A percentile compares a stretch with the other conserved stretches of the same genome.
Conservation (phyloP, 1,140 invertebrate species). For the Ceratina calcarata region DNA sequence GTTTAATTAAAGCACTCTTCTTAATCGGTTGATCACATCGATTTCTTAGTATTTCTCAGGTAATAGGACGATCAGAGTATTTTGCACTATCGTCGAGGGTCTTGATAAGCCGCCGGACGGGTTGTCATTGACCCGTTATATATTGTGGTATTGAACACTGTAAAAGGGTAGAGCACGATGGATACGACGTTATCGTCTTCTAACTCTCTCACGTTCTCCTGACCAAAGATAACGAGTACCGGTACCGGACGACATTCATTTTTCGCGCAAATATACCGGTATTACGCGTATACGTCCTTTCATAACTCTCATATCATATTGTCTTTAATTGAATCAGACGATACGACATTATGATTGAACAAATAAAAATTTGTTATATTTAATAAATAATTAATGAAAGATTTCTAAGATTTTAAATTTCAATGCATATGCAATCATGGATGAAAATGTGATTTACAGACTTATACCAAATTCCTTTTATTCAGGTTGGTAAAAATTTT, state of each 20-base stretch:
- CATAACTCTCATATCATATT: no score
- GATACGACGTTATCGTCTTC: constrained; percentile 21
- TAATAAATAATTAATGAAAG: no score
- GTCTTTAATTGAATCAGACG: no score
- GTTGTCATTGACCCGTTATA: constrained; percentile 48
- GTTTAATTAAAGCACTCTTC: constrained; percentile 25
- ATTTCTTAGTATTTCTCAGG: not conserved
- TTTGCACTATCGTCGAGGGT: constrained; percentile 4
- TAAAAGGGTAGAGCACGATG: constrained; percentile 26
- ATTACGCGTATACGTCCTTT: constrained; percentile 13
- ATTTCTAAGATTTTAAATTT: no score
- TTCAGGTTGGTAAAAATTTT: no score
- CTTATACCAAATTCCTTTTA: no score
- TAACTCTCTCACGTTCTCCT: constrained; percentile 24
- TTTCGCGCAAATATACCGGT: constrained; percentile 8
- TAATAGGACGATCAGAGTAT: constrained; percentile 7
- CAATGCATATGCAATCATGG: no score
- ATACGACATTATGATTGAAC: no score
- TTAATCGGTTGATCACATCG: no score
- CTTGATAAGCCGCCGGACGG: constrained; percentile 38
- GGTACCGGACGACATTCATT: not conserved
- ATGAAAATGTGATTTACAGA: no score
- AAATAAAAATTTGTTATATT: no score
- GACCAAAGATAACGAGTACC: constrained; percentile 21
- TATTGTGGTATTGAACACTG: constrained; percentile 36